Percentiles rank a stretch among this genome's conserved stretches.
Conservation (phyloP, 2,113 vertebrate genomes). For the Hucho hucho region DNA sequence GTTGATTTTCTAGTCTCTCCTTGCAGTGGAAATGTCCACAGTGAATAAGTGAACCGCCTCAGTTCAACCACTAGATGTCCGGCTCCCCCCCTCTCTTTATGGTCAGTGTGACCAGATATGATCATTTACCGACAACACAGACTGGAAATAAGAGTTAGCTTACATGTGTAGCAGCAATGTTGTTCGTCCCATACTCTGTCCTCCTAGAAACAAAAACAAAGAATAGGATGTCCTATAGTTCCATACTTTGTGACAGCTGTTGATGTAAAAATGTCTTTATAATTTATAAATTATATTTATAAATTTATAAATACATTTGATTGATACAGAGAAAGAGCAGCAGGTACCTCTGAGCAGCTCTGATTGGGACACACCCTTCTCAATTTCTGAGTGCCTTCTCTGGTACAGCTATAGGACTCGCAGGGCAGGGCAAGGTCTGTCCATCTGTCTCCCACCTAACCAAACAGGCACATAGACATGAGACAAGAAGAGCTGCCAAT, state of each 20-base stretch:
- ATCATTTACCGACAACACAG: neutral
- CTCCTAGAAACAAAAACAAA: conserved; percentile 38
- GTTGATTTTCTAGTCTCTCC: too few species aligned
- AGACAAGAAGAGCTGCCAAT: neutral
- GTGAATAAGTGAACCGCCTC: neutral
- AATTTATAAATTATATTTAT: too few species aligned
- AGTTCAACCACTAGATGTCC: neutral
- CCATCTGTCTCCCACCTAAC: conserved; percentile 67
- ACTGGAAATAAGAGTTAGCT: conserved; percentile 13
- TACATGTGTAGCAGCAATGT: conserved; percentile 65
- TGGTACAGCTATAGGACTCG: conserved; percentile 50
- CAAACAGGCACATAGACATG: neutral
- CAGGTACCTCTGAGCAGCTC: conserved; percentile 55
- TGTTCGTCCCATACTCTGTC: conserved; percentile 57
- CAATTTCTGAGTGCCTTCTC: conserved; percentile 40
- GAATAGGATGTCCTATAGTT: too few species aligned
- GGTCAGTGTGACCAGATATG: neutral
- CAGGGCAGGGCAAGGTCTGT: conserved; percentile 50
- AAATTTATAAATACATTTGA: neutral
- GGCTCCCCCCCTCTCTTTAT: neutral
- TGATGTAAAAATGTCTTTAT: neutral
- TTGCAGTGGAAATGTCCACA: too few species aligned
- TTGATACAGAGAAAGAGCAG: neutral
- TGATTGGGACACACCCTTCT: conserved; percentile 46
- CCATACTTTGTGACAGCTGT: too few species aligned